These are phyloP conservation scores for Drosophila kurseongensis DNA, from an alignment of 1,140 invertebrate species.

Conservation along the genomic window DNA sequence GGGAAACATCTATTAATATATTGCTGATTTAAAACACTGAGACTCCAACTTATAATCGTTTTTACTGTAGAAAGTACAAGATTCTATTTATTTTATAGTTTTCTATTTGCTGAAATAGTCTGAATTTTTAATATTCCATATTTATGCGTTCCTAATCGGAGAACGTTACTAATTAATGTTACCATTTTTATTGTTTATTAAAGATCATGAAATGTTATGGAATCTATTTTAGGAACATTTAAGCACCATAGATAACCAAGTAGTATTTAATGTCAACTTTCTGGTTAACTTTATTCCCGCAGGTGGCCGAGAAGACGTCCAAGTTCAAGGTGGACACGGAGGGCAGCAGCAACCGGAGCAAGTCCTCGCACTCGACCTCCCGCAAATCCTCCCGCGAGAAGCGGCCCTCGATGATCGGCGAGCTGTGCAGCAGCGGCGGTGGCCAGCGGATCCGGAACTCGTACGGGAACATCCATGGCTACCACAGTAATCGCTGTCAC, in stretches of 20 bases:
- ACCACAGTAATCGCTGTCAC: conserved; percentile 79
- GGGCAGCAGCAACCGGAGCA: conserved; percentile 84
- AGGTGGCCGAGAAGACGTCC: conserved; percentile 89
- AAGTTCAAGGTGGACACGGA: conserved; percentile 91
- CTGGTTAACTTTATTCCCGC: neutral
- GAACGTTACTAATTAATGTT: no score
- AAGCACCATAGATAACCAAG: neutral
- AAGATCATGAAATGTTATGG: no score
- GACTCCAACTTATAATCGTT: no score
- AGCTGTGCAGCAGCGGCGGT: conserved; percentile 83
- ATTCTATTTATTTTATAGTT: no score
- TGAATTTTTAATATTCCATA: no score
- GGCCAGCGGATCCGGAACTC: conserved; percentile 82
- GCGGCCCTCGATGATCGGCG: conserved; percentile 84
- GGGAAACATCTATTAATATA: no score
- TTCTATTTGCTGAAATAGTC: no score
- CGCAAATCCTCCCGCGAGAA: conserved; percentile 83
- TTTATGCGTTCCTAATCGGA: no score
- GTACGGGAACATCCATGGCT: conserved; percentile 83
- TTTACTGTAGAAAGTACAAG: no score
- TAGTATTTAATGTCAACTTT: no score
- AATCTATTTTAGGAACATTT: neutral
- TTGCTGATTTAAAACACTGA: no score
- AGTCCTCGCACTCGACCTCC: conserved; percentile 77
- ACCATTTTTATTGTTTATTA: no score